Evolutionary conservation across 2,888 invertebrate species (phyloP).

Genomic region (Pseudoips prasinana): DNA sequence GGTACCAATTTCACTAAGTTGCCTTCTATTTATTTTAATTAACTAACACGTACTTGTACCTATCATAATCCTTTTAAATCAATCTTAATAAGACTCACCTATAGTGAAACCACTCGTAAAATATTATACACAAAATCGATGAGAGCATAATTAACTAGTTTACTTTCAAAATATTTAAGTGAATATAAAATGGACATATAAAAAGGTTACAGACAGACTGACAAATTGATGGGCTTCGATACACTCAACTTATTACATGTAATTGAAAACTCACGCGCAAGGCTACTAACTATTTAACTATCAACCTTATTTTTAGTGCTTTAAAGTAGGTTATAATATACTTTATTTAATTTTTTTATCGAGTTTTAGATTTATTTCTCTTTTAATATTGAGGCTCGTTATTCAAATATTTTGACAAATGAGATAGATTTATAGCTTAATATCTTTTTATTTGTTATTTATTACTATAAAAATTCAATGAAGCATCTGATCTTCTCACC

Average conservation of each 20-base stretch:
- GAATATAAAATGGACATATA: constrained; percentile 41
- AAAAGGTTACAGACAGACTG: constrained; percentile 47
- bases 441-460: constrained; percentile 7
- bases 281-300: constrained; percentile 27
- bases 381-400: constrained; percentile 12
- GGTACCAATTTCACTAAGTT: no score
- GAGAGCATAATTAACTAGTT: constrained; percentile 69
- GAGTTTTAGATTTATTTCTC: background rate
- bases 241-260: constrained; percentile 58
- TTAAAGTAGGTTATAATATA: background rate
- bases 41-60: background rate
- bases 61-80: background rate
- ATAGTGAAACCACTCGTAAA: constrained; percentile 32
- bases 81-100: constrained; percentile 9
- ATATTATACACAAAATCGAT: constrained; percentile 63
- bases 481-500: no score
- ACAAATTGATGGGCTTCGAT: constrained; percentile 67
- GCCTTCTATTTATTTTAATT: no score
- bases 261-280: constrained; percentile 69
- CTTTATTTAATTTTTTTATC: background rate
- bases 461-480: no score
- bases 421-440: constrained; percentile 23
- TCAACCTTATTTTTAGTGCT: constrained; percentile 10
- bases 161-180: constrained; percentile 70
- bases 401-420: constrained; percentile 26